Evolutionary conservation across 2,888 invertebrate species (phyloP).

Genomic region (Clitarchus hookeri): DNA sequence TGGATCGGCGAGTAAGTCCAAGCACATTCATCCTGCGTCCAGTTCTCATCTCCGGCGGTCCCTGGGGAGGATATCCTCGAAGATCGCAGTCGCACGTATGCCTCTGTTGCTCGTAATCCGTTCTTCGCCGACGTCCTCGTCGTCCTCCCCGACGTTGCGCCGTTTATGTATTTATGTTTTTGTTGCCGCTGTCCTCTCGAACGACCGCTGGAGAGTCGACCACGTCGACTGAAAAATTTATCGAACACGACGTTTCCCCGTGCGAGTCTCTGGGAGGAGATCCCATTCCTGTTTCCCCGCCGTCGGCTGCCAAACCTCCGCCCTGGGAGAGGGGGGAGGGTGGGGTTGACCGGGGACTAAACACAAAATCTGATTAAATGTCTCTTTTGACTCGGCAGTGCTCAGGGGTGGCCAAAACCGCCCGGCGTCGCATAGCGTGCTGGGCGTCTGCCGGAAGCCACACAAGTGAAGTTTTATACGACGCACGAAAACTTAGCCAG

Average conservation of each 20-base stretch:
- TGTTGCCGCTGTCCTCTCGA: background rate
- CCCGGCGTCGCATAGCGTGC: too few species aligned
- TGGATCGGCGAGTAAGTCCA: too few species aligned
- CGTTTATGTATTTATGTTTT: background rate
- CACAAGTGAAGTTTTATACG: too few species aligned
- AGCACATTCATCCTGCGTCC: too few species aligned
- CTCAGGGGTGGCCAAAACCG: background rate
- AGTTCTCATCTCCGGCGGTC: too few species aligned
- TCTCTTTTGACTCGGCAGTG: slow-evolving; percentile 16
- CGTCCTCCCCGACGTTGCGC: background rate
- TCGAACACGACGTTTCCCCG: slow-evolving; percentile 35
- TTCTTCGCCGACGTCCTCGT: background rate
- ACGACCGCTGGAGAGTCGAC: background rate
- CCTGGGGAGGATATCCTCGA: too few species aligned
- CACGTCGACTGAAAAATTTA: slow-evolving; percentile 34
- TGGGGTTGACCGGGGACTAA: background rate
- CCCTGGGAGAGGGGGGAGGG: background rate
- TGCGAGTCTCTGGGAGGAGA: slow-evolving; percentile 28
- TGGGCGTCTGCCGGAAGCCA: too few species aligned
- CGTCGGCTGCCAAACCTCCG: too few species aligned
- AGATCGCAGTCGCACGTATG: background rate
- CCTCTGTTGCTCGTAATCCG: slow-evolving; percentile 1
- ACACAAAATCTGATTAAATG: slow-evolving; percentile 26
- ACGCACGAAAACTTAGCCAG: too few species aligned
- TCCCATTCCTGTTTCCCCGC: slow-evolving; percentile 26